Conservation (phyloP, 2,113 vertebrate species). For the Arvicanthis niloticus region DNA sequence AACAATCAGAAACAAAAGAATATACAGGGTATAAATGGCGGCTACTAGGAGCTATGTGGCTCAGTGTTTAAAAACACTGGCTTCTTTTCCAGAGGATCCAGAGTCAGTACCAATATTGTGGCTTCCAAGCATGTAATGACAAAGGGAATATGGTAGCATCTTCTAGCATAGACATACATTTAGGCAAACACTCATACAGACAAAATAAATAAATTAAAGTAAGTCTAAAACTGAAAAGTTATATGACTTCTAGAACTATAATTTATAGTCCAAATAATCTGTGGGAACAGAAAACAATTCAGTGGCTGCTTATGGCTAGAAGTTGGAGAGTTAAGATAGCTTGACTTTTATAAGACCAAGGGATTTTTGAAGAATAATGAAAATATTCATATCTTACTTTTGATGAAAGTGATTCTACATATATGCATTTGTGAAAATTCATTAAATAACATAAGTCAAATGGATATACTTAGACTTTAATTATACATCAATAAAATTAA, state of each 20-base stretch:
- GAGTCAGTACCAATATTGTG: not conserved
- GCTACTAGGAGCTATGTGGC: not conserved
- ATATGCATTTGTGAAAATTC: conserved; percentile 6
- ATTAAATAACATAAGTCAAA: not conserved
- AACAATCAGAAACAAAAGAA: not conserved
- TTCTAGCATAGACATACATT: not conserved
- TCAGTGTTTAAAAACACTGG: not conserved
- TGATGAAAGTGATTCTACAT: not conserved
- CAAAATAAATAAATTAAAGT: not conserved
- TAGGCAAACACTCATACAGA: not conserved
- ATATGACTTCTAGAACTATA: not conserved
- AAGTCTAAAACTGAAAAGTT: not conserved
- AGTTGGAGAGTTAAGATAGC: not conserved
- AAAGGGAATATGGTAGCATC: not conserved
- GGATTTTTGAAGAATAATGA: not conserved
- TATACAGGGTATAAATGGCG: not conserved
- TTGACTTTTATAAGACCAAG: not conserved
- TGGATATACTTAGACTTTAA: conserved; percentile 1
- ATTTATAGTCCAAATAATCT: not conserved
- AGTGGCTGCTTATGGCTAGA: not conserved
- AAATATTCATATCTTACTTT: conserved; percentile 7
- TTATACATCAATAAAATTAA: conserved; percentile 21
- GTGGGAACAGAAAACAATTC: not conserved
- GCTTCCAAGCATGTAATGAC: not conserved
- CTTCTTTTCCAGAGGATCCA: not conserved